Conservation (phyloP, 1,140 invertebrate species). For the Psilanteris sp. region DNA sequence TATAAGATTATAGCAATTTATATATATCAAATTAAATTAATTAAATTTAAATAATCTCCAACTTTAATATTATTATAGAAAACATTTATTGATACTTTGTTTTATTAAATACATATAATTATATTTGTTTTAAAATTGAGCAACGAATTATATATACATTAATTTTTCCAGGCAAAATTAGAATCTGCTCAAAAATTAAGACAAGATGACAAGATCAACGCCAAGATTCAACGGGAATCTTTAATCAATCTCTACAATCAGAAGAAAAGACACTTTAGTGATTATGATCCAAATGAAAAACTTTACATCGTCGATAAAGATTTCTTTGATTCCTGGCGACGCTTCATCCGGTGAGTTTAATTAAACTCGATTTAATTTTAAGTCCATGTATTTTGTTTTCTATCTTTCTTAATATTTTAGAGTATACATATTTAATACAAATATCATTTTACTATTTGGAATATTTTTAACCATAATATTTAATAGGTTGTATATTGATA, state of each 20-base stretch:
- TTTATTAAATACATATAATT: no score
- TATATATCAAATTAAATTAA: no score
- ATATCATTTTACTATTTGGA: no score
- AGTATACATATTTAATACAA: no score
- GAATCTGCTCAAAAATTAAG: constrained; percentile 72
- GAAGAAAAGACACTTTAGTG: constrained; percentile 71
- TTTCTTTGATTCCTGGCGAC: constrained; percentile 74
- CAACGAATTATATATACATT: not conserved
- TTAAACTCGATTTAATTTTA: no score
- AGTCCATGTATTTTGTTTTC: no score
- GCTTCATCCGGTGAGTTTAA: constrained; percentile 74
- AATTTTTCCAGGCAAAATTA: constrained; percentile 66
- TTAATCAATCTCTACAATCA: constrained; percentile 73
- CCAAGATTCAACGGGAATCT: constrained; percentile 73
- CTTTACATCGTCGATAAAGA: constrained; percentile 73
- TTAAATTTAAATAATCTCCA: no score
- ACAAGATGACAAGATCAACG: constrained; percentile 75
- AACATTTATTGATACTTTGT: no score
- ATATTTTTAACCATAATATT: no score
- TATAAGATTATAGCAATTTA: no score
- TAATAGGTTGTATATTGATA: no score
- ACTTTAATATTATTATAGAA: not conserved
- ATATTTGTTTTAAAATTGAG: not conserved
- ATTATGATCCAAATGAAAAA: constrained; percentile 50
- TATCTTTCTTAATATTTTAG: no score